A percentile compares a stretch with the other conserved stretches of the same genome.
Evolutionary conservation across 2,888 invertebrate genomes (phyloP).

Genomic region (Bellardia bayeri): DNA sequence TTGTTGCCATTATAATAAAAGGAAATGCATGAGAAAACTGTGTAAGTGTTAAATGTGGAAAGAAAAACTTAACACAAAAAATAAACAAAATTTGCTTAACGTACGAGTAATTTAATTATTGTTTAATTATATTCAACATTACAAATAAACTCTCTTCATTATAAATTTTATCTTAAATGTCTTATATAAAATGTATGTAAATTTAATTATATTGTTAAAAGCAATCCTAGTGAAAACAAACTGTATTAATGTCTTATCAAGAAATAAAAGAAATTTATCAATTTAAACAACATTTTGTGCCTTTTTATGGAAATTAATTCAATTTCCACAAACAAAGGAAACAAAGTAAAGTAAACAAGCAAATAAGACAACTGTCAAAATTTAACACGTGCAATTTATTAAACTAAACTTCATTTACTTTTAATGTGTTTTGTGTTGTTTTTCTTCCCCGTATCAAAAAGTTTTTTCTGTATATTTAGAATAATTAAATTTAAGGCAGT

Average conservation of each 20-base stretch:
- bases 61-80: too few relatives aligned
- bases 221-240: background rate
- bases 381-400: constrained; percentile 19
- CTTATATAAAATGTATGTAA: background rate
- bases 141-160: background rate
- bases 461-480: constrained; percentile 9
- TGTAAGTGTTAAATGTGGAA: too few relatives aligned
- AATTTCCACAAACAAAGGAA: background rate
- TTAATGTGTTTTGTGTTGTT: background rate
- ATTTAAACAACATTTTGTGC: background rate
- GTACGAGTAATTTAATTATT: background rate
- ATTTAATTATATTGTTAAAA: constrained; percentile 8
- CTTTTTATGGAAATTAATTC: constrained; percentile 8
- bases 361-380: constrained; percentile 19
- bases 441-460: background rate
- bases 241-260: background rate
- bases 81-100: too few relatives aligned
- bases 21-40: background rate
- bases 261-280: background rate
- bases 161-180: background rate
- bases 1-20: background rate
- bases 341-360: background rate
- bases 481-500: constrained; percentile 35
- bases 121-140: background rate
- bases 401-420: constrained; percentile 27